Base-by-base conservation (phyloP, 2,888 invertebrate species). In the Synanthedon andrenaeformis region DNA sequence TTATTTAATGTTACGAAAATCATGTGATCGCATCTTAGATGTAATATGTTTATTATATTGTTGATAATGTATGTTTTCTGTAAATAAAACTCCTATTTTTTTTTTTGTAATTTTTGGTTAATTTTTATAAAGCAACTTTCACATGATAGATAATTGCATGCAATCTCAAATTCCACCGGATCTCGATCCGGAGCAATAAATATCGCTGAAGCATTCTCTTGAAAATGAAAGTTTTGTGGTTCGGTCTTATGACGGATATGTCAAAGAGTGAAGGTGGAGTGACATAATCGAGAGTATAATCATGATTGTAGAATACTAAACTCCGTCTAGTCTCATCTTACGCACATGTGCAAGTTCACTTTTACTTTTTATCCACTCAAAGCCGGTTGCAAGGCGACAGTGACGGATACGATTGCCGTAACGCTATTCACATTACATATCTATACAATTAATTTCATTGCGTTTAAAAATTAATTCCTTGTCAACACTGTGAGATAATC, bases 51-150 rank as follows among this genome's bases (percentile, higher is more conserved):
- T 85, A 83, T 81, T 83, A 74, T 76, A 76, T 74, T 72, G 71
- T 78, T 79, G 75, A 79, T 82, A 78, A 78, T 80, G 64, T 86
- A 86, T 83, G 80, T 82, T 84, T 23, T 87, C 85, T 88, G 88
- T 88, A 88, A 88, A 88, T 88, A 87, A 85, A 84, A 75, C 66
- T 69, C 66, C 66, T 69, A 71, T 74, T 68, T 76, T 74, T 62
- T 54, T 53, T 57, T 53, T 53, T 51, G 61, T 59, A 53, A 58
- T 63, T 67, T 72, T 68, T 62, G 59, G 61, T 62, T 62, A 35
- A 35, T 35, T 35, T 14, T 13, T 17, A 17, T 49, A 13, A 12
- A 49, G 17, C 13, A 14, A 13, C 54, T 59, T 53, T 53, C 52
- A 56, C 56, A 57, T 53, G 56, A 58, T 57, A 56, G 65, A 53